A percentile compares a stretch with the other conserved stretches of the same genome.
phyloP scores from a whole-genome alignment of 30 jellyfish, hydroid and myxozoan genomes.

The Chrysaora quinquecirrha region DNA sequence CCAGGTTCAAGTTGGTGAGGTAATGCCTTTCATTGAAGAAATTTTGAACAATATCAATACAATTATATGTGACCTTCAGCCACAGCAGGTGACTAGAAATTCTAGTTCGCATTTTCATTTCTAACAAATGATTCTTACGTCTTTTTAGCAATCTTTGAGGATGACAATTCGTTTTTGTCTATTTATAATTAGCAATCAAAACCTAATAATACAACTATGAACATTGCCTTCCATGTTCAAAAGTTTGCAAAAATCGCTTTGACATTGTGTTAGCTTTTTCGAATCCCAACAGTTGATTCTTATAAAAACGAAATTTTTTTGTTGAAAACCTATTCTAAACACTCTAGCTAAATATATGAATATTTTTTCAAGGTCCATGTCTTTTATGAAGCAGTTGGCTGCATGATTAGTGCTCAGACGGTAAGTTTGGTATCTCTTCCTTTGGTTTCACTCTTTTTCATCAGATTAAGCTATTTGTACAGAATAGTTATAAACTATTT shows the following conservation, averaged over 20 bases:
- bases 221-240: no score
- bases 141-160: no score
- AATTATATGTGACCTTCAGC: constrained; percentile 95
- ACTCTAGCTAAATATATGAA: background rate
- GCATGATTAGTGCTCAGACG: constrained; percentile 99
- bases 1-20: constrained; percentile 98
- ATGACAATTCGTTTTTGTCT: no score
- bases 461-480: no score
- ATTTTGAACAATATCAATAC: constrained; percentile 95
- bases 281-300: no score
- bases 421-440: constrained; percentile 38
- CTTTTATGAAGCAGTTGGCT: constrained; percentile 98
- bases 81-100: constrained; percentile 82
- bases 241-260: no score
- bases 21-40: constrained; percentile 98
- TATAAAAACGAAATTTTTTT: no score
- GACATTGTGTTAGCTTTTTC: no score
- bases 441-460: background rate
- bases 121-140: no score
- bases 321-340: background rate
- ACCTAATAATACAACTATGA: no score
- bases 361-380: constrained; percentile 79
- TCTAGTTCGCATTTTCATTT: background rate
- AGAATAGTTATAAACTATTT: no score
- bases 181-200: no score